phyloP scores from a whole-genome alignment of 2,888 invertebrate genomes.

The Bellardia pandia region DNA sequence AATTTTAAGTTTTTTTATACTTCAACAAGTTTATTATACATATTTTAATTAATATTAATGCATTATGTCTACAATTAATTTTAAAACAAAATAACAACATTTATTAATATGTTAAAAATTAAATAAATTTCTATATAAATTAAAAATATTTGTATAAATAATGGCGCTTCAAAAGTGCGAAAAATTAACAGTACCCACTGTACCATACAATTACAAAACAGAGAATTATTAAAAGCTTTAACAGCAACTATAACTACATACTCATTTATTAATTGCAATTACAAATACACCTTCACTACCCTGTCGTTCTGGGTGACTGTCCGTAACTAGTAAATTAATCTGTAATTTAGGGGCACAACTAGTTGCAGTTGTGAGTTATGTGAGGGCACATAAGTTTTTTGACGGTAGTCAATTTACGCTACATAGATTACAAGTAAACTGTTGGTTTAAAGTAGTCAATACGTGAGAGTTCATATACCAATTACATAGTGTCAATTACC shows the following conservation, averaged over 20 bases:
- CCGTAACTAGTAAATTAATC: too few species aligned
- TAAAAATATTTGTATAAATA: constrained; percentile 13
- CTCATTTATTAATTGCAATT: constrained; percentile 13
- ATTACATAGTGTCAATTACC: too few species aligned
- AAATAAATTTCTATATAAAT: constrained; percentile 16
- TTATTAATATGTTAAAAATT: constrained; percentile 18
- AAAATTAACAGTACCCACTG: not conserved
- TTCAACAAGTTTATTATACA: not conserved
- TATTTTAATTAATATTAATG: constrained; percentile 40
- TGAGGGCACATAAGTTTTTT: too few species aligned
- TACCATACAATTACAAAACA: not conserved
- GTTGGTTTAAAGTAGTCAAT: too few species aligned
- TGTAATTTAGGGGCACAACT: too few species aligned
- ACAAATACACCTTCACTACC: not conserved
- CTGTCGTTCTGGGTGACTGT: too few species aligned
- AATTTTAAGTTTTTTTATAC: not conserved
- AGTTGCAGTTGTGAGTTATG: too few species aligned
- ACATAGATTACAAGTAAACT: too few species aligned
- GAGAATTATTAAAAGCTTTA: not conserved
- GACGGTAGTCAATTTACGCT: too few species aligned
- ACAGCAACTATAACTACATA: not conserved
- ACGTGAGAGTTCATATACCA: too few species aligned
- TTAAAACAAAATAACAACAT: constrained; percentile 20
- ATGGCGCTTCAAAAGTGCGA: constrained; percentile 9
- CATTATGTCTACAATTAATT: constrained; percentile 35